phyloP scores from a whole-genome alignment of 1,140 invertebrate species.

The Formica selysi region DNA sequence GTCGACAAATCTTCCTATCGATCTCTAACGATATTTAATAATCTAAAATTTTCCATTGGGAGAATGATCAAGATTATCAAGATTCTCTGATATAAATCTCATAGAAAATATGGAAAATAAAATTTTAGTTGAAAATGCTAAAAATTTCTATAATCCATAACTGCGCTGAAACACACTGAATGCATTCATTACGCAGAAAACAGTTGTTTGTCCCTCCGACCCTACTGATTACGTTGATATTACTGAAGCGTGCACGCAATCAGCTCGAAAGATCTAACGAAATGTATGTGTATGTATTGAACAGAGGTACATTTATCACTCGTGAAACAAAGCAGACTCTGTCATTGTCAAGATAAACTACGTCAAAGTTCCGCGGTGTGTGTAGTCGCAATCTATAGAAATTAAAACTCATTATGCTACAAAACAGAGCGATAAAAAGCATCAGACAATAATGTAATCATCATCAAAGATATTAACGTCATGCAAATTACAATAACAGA shows the following conservation, averaged over 20 bases:
- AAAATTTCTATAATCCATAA: conserved; percentile 22
- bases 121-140: background rate
- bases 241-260: conserved; percentile 67
- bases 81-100: background rate
- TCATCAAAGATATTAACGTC: background rate
- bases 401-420: background rate
- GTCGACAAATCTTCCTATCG: background rate
- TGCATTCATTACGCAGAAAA: conserved; percentile 33
- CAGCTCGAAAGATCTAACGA: conserved; percentile 48
- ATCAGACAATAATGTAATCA: conserved; percentile 3
- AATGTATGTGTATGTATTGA: background rate
- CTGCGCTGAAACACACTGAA: conserved; percentile 24
- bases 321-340: conserved; percentile 13
- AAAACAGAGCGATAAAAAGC: background rate
- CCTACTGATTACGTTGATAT: conserved; percentile 65
- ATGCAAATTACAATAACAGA: background rate
- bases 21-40: background rate
- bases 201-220: conserved; percentile 34
- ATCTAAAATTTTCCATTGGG: background rate
- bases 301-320: conserved; percentile 55
- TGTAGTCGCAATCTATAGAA: background rate
- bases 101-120: background rate
- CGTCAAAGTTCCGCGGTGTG: conserved; percentile 10
- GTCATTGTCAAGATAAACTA: conserved; percentile 58
- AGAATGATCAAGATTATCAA: background rate